A percentile compares a stretch with the other conserved stretches of the same genome.
Evolutionary conservation across 2,113 vertebrate genomes (phyloP).

Genomic region (Probosciger aterrimus): DNA sequence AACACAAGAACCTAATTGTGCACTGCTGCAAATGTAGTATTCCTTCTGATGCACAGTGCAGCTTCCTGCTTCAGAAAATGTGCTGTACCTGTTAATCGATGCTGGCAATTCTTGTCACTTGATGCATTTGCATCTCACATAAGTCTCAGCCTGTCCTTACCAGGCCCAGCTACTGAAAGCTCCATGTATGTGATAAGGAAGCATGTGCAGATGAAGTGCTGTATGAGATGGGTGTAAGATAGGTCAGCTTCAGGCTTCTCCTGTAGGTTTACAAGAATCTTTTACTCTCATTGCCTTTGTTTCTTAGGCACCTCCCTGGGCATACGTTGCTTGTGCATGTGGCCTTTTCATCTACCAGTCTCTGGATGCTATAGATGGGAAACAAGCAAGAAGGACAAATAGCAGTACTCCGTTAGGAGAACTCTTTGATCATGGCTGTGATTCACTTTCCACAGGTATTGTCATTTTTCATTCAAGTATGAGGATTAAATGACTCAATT

Average conservation of each 20-base stretch:
- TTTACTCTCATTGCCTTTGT: neutral
- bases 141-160: neutral
- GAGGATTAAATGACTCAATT: neutral
- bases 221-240: neutral
- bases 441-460: constrained; percentile 95
- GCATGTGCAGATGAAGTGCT: neutral
- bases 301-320: constrained; percentile 92
- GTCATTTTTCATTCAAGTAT: neutral
- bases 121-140: neutral
- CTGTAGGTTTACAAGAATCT: neutral
- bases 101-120: neutral
- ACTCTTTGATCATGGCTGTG: constrained; percentile 98
- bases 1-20: accelerated
- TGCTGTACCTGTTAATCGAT: neutral
- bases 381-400: constrained; percentile 96
- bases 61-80: neutral
- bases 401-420: constrained; percentile 96
- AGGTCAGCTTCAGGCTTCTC: neutral
- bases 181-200: neutral
- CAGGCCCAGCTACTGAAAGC: neutral
- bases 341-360: constrained; percentile 98
- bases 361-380: constrained; percentile 96
- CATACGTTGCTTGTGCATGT: constrained; percentile 91
- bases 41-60: neutral
- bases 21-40: accelerated